Evolutionary conservation across 2,797 vertebrate genomes (phyloP), one percentile per base, ranked within the genome.

Genomic region (Jordanella pulchra): DNA sequence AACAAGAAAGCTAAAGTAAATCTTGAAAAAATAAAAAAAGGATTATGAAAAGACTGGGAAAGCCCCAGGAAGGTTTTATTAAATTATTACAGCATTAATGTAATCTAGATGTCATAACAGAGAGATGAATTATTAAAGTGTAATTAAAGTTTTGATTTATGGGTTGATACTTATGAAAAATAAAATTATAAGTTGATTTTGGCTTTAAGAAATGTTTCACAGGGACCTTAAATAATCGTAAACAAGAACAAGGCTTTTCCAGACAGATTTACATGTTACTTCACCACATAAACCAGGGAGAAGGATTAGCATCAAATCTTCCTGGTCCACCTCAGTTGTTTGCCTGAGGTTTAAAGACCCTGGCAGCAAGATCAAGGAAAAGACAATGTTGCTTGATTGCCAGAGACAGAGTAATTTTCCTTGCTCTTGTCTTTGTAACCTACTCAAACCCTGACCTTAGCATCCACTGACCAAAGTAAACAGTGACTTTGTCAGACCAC

Each of bases 321-420:
- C 56, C 54, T 42, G 35, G 61, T 75, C 69, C 13, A 60, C 73
- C 50, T 74, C 58, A 74, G 74, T 71, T 28, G 21, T 68, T 58
- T 28, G 25, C 3, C 42, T 4, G 30, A 56, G 35, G 61, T 58
- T 65, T 54, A 67, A n/a, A 51, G 47, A 66, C 35, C 42, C 63
- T n/a, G 23, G 35, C 72, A 25, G 44, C 84, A 88, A 83, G 87
- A 87, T 83, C 85, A 54, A 0, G 51, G 7, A 2, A 68, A 67
- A 67, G 69, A 50, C 50, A 17, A 25, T 65, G 23, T 58, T 1
- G 9, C 74, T 30, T 80, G 78, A 89, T 87, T 83, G 78, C 67
- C 65, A 42, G 79, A 77, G 86, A 84, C 85, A 77, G 80, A 85
- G 64, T 79, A 7, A 78, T 85, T 76, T 85, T 66, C 76, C 76